Evolutionary conservation across 1,140 invertebrate species (phyloP).

Genomic region (Papilio polyxenes): DNA sequence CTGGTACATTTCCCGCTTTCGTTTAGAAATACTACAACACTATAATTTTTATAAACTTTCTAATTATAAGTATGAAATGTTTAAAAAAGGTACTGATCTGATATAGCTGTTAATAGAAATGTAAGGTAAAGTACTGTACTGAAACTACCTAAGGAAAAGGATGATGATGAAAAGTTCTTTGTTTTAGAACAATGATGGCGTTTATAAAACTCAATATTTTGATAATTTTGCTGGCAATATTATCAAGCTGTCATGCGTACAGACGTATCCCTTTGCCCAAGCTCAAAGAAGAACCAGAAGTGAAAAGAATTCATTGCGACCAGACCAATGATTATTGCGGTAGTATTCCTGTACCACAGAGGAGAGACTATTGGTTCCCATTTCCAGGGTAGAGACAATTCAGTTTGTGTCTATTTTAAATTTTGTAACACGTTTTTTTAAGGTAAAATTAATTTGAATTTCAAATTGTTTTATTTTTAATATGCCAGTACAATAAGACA

Average conservation of each 20-base stretch:
- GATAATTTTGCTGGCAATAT: background rate
- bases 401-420: too few relatives aligned
- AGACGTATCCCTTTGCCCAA: background rate
- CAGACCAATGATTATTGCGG: constrained; percentile 2
- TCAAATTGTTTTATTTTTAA: background rate
- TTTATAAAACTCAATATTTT: background rate
- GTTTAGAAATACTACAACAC: too few relatives aligned
- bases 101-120: too few relatives aligned
- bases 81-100: too few relatives aligned
- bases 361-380: background rate
- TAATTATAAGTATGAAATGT: too few relatives aligned
- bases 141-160: too few relatives aligned
- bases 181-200: background rate
- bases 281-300: background rate
- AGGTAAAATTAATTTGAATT: background rate
- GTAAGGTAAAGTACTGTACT: too few relatives aligned
- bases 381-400: background rate
- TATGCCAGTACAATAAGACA: too few relatives aligned
- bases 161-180: background rate
- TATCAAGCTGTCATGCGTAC: background rate
- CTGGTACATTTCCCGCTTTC: too few relatives aligned
- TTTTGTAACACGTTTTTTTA: too few relatives aligned
- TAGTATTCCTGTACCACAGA: background rate
- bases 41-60: too few relatives aligned
- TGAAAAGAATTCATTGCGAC: background rate